A percentile compares a stretch with the other conserved stretches of the same genome.
Evolutionary conservation across 2,888 invertebrate species (phyloP).

Genomic region (Sphecodes monilicornis): DNA sequence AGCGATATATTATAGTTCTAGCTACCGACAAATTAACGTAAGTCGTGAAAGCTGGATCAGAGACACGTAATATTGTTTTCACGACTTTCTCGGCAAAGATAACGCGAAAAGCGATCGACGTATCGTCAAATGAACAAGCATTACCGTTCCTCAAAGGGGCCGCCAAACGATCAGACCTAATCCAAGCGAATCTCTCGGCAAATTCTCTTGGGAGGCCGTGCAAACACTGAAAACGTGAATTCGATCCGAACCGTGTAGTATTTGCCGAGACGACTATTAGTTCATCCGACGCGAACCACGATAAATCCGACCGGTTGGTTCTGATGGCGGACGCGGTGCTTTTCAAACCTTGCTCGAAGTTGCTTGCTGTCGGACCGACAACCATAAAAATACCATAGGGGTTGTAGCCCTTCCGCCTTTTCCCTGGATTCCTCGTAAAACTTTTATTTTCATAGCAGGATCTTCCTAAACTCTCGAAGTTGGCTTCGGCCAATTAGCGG

Average conservation of each 20-base stretch:
- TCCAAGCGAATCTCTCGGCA: constrained; percentile 1
- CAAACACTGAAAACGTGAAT: constrained; percentile 7
- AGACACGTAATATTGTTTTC: not conserved
- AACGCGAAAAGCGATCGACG: not conserved
- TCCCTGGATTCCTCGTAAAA: constrained; percentile 1
- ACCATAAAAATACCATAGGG: constrained; percentile 3
- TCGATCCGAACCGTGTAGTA: constrained; percentile 6
- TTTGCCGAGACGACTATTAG: constrained; percentile 12
- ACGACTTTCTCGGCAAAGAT: not conserved
- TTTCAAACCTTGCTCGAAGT: not conserved
- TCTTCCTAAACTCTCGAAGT: not conserved
- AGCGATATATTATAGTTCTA: not conserved
- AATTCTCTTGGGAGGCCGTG: not conserved
- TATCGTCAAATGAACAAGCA: not conserved
- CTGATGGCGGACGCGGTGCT: not conserved
- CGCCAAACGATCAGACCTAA: constrained; percentile 8
- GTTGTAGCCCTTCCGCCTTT: not conserved
- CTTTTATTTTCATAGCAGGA: not conserved
- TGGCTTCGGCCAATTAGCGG: not conserved
- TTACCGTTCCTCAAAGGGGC: not conserved
- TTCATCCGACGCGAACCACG: not conserved
- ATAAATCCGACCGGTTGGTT: not conserved
- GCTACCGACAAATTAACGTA: not conserved
- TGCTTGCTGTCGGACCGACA: not conserved
- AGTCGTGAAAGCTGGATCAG: not conserved